These are phyloP conservation scores for Himalopsyche tibetana DNA, from an alignment of 2,888 invertebrate species.

Conservation along the genomic window DNA sequence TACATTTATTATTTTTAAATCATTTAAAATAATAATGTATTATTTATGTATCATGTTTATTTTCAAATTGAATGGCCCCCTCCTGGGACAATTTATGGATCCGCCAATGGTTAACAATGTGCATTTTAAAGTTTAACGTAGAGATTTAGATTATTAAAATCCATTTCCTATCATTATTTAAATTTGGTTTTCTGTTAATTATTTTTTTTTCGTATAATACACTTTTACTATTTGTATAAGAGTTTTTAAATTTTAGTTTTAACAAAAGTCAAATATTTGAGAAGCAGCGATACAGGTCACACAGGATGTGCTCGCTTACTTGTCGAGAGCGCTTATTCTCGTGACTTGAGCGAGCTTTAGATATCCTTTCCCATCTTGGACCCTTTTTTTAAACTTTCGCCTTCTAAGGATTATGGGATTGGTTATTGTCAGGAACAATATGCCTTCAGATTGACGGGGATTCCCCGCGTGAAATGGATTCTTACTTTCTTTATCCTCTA, in stretches of 20 bases:
- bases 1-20: too few relatives aligned
- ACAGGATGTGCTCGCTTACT: slow-evolving; percentile 35
- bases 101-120: too few relatives aligned
- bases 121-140: too few relatives aligned
- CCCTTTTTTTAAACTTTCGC: slow-evolving; percentile 63
- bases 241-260: background rate
- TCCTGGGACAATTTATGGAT: too few relatives aligned
- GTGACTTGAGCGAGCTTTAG: slow-evolving; percentile 56
- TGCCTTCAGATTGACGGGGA: slow-evolving; percentile 58
- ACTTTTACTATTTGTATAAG: too few relatives aligned
- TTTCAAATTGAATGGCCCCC: too few relatives aligned
- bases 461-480: slow-evolving; percentile 48
- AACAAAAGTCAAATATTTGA: background rate
- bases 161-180: too few relatives aligned
- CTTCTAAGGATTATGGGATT: slow-evolving; percentile 59
- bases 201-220: too few relatives aligned
- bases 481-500: slow-evolving; percentile 17
- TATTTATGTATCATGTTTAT: too few relatives aligned
- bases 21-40: too few relatives aligned
- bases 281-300: slow-evolving; percentile 14
- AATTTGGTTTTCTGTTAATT: too few relatives aligned
- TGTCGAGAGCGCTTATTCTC: slow-evolving; percentile 54
- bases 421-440: slow-evolving; percentile 63
- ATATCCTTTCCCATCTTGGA: slow-evolving; percentile 48
- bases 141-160: too few relatives aligned